These are phyloP conservation scores for Pipistrellus pygmaeus DNA, from an alignment of 2,797 vertebrate species.

Conservation along the genomic window DNA sequence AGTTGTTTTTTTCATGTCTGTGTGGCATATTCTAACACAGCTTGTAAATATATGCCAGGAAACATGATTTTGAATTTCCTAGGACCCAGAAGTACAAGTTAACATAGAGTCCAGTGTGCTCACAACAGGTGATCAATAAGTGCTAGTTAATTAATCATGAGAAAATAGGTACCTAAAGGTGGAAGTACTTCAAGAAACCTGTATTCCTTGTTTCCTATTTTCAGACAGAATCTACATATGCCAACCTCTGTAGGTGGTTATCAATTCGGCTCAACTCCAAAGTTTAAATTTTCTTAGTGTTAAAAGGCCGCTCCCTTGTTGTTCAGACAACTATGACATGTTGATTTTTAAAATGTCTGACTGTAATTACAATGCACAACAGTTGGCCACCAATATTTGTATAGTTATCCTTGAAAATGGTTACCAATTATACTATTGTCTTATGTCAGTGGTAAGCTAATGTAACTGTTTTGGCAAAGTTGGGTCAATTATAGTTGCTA, in stretches of 20 bases:
- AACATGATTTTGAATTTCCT: background rate
- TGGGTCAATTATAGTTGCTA: background rate
- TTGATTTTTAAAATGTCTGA: constrained; percentile 17
- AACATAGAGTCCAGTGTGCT: background rate
- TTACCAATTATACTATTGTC: background rate
- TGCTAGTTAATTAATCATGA: background rate
- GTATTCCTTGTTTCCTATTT: background rate
- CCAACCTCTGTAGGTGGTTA: background rate
- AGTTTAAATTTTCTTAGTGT: background rate
- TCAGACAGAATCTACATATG: background rate
- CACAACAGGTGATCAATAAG: background rate
- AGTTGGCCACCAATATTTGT: background rate
- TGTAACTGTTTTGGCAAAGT: background rate
- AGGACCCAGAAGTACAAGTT: background rate
- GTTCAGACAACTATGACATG: background rate
- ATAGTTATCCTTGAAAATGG: background rate
- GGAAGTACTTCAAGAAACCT: background rate
- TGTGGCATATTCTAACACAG: background rate
- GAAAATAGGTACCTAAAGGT: background rate
- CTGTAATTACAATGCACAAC: background rate
- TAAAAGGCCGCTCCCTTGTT: background rate
- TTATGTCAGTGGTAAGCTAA: background rate
- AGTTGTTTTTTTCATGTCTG: background rate
- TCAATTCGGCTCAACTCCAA: background rate
- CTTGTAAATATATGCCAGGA: background rate